Conservation (phyloP, 1,140 invertebrate species). For the Drosophila auraria region DNA sequence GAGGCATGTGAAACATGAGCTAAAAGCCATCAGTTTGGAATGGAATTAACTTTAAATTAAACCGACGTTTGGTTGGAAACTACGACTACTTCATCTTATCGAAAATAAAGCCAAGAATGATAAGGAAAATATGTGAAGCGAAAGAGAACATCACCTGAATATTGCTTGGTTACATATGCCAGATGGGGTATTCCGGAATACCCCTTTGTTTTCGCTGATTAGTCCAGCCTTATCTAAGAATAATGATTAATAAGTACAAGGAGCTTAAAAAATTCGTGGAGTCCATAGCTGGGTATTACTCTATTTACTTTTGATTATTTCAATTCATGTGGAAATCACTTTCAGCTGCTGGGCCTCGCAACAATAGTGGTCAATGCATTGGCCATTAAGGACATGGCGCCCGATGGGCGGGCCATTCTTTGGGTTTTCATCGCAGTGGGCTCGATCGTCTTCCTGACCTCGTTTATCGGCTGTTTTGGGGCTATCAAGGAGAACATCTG, state of each 20-base stretch:
- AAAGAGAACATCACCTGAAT: too few species aligned
- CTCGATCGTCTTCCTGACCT: conserved; percentile 58
- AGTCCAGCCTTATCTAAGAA: conserved; percentile 5
- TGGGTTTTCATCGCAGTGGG: conserved; percentile 85
- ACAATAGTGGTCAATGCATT: conserved; percentile 56
- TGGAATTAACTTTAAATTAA: too few species aligned
- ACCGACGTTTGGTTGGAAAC: too few species aligned
- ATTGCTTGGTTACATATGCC: neutral
- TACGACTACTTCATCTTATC: neutral
- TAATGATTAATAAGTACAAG: conserved; percentile 9
- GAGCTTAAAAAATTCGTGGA: conserved; percentile 14
- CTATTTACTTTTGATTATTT: conserved; percentile 11
- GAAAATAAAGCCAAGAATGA: neutral
- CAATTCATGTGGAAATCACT: neutral
- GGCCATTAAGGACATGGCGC: conserved; percentile 38
- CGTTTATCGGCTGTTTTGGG: conserved; percentile 94
- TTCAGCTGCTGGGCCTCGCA: conserved; percentile 61
- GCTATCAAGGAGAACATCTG: conserved; percentile 92
- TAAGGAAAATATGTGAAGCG: neutral
- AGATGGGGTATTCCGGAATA: neutral
- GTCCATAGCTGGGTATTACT: conserved; percentile 17
- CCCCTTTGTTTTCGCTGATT: conserved; percentile 9
- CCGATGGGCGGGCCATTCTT: conserved; percentile 30
- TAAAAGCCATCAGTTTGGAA: too few species aligned
- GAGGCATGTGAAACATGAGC: too few species aligned